Base-by-base conservation (phyloP, 2,797 vertebrate genomes). In the Pelochelys cantorii region DNA sequence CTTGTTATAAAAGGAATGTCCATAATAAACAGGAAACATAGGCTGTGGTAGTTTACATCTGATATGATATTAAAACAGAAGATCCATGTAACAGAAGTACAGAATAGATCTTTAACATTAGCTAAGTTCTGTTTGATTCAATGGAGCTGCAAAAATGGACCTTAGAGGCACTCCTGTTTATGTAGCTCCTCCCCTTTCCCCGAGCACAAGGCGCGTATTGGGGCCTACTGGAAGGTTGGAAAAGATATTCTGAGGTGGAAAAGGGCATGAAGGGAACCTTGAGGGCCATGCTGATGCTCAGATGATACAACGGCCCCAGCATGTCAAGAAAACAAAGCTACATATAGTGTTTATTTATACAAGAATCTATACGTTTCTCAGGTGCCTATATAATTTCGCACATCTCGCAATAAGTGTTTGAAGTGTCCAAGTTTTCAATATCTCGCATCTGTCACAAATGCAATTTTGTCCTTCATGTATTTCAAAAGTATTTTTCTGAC, bases 11-110 rank as follows among this genome's bases (percentile, higher is more conserved):
- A 53, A 4, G 86, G 2, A 62, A 87, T 80, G 3, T 75, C 57
- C 2, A 2, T n/a, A 3, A 18, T 90, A 54, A 48, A 2, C 1
- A 7, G 29, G 12, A 27, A 14, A 34, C 0, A 82, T 5, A 14
- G 37, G 79, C 31, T 22, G n/a, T 17, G 34, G 2, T 12, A n/a
- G 13, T 65, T 65, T 65, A 65, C 17, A 11, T 17, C 27, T 0
- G 0, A 11, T 55, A 6, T 27, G 78, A 17, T 0, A 29, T 52
- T 17, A 22, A 10, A 34, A 81, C 17, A 83, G 62, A 85, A 31
- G 29, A 78, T 17, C 52, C 48, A 78, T 20, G 5, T 15, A 83
- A 11, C 55, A 27, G 78, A 88, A 83, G 5, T 1, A 1, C 18
- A 78, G 17, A 56, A 17, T 20, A 15, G 5, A 2, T 86, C 48